Evolutionary conservation across 2,113 vertebrate genomes (phyloP).

Genomic region (Myotis brandtii): DNA sequence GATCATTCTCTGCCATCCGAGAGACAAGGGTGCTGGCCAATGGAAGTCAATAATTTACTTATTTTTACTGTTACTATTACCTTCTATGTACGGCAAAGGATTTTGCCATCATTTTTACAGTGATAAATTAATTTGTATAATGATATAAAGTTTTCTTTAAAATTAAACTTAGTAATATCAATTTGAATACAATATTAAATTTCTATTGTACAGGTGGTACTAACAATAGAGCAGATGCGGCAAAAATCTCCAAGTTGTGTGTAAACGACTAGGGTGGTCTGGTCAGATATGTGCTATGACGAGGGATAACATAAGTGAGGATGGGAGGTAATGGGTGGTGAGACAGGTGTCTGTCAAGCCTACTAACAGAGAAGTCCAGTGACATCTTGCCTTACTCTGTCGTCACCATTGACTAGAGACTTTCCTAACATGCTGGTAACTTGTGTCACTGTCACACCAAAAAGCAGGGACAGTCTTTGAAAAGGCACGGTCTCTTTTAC

Average conservation of each 20-base stretch:
- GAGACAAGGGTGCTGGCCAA: neutral
- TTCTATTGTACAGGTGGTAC: neutral
- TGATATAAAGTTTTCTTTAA: neutral
- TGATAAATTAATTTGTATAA: neutral
- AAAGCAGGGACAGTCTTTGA: neutral
- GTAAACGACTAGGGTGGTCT: neutral
- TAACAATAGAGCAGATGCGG: neutral
- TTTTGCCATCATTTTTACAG: neutral
- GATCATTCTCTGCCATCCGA: neutral
- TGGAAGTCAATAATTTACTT: neutral
- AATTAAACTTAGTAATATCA: conserved; percentile 2
- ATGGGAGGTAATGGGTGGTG: too few species aligned
- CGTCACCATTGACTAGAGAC: neutral
- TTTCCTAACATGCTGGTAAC: neutral
- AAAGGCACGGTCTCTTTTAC: conserved; percentile 63
- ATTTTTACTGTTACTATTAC: neutral
- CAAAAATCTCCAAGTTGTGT: neutral
- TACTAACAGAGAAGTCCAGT: neutral
- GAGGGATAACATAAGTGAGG: neutral
- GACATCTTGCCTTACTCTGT: neutral
- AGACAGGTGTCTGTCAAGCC: neutral
- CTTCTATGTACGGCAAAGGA: neutral
- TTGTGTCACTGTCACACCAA: neutral
- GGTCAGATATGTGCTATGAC: neutral
- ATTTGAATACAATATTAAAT: conserved; percentile 32